Conservation (phyloP, 1,140 invertebrate genomes). For the Trachymyrmex cornetzi region DNA sequence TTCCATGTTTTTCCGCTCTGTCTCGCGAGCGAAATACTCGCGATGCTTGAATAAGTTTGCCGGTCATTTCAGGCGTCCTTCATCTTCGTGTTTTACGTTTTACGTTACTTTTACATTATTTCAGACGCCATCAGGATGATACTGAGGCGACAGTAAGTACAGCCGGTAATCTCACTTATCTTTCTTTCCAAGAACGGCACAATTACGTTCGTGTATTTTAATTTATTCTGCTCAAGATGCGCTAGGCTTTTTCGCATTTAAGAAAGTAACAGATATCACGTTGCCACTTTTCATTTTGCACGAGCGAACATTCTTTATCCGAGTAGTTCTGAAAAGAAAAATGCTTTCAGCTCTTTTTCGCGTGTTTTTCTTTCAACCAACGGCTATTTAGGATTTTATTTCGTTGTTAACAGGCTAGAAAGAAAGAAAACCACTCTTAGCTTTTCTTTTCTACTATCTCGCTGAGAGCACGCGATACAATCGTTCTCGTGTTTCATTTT, state of each 20-base stretch:
- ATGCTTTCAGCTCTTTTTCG: slow-evolving; percentile 8
- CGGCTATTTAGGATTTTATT: slow-evolving; percentile 48
- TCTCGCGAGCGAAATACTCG: background rate
- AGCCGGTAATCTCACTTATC: slow-evolving; percentile 39
- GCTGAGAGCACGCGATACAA: background rate
- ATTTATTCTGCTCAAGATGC: slow-evolving; percentile 48
- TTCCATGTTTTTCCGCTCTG: slow-evolving; percentile 28
- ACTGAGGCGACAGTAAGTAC: slow-evolving; percentile 39
- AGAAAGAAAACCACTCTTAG: slow-evolving; percentile 5
- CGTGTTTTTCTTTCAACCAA: slow-evolving; percentile 10
- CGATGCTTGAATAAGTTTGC: slow-evolving; percentile 11
- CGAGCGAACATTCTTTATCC: background rate
- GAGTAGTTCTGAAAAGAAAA: background rate
- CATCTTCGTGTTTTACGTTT: slow-evolving; percentile 12
- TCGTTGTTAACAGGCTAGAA: slow-evolving; percentile 8
- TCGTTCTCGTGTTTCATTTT: slow-evolving; percentile 23
- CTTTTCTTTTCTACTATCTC: background rate
- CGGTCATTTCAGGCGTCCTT: background rate
- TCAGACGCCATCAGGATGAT: slow-evolving; percentile 27
- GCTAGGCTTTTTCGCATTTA: slow-evolving; percentile 48
- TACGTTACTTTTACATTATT: slow-evolving; percentile 44
- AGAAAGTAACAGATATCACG: slow-evolving; percentile 44
- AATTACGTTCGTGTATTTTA: slow-evolving; percentile 44
- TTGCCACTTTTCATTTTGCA: slow-evolving; percentile 46
- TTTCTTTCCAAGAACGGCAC: slow-evolving; percentile 1